A percentile compares a stretch with the other conserved stretches of the same genome.
Evolutionary conservation across 2,888 invertebrate species (phyloP).

Genomic region (Busseola fusca): DNA sequence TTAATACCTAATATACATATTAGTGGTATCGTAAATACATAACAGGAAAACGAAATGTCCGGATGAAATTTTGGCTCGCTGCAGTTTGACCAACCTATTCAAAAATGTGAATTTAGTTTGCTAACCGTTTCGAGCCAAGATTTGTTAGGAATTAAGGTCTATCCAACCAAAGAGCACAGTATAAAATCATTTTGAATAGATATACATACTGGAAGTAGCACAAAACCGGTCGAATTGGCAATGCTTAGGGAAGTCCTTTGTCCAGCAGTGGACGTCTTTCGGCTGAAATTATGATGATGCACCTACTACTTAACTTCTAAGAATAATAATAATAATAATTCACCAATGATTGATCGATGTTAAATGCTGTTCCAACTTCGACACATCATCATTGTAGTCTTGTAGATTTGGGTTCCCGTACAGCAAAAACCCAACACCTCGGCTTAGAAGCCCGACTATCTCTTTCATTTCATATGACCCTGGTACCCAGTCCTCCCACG

Average conservation of each 20-base stretch:
- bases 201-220: not conserved
- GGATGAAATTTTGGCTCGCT: conserved; percentile 45
- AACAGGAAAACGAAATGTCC: conserved; percentile 45
- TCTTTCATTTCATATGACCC: conserved; percentile 29
- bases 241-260: not conserved
- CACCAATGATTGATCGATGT: not conserved
- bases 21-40: conserved; percentile 63
- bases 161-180: not conserved
- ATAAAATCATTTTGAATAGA: not conserved
- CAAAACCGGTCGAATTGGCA: not conserved
- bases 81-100: conserved; percentile 34
- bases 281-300: not conserved
- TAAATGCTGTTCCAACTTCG: not conserved
- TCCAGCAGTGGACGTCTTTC: not conserved
- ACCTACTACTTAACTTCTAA: not conserved
- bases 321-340: no score
- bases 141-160: not conserved
- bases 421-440: not conserved
- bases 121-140: conserved; percentile 1
- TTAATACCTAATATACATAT: conserved; percentile 64
- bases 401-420: conserved; percentile 6
- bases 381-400: no score
- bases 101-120: conserved; percentile 12
- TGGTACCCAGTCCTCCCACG: conserved; percentile 36
- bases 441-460: not conserved